phyloP scores from a whole-genome alignment of 2,888 invertebrate genomes.

The Eristalis arbustorum region DNA sequence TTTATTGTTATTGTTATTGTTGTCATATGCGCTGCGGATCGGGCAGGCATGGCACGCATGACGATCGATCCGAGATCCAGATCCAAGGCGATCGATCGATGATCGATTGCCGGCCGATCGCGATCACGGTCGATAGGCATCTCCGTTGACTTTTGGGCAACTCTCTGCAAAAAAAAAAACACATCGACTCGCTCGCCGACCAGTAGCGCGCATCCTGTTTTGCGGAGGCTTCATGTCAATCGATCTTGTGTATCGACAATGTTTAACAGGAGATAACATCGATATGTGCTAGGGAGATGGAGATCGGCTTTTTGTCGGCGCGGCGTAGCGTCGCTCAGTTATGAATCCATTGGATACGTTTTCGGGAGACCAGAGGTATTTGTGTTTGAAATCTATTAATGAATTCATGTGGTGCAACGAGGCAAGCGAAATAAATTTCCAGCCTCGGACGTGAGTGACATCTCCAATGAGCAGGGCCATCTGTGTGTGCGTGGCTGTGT shows the following conservation, averaged over 20 bases:
- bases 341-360: slow-evolving; percentile 56
- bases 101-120: slow-evolving; percentile 55
- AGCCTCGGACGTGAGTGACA: slow-evolving; percentile 40
- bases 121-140: slow-evolving; percentile 43
- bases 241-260: slow-evolving; percentile 62
- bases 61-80: slow-evolving; percentile 70
- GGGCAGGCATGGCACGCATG: slow-evolving; percentile 69
- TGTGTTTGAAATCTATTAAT: slow-evolving; percentile 48
- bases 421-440: slow-evolving; percentile 31
- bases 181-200: slow-evolving; percentile 38
- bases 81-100: slow-evolving; percentile 55
- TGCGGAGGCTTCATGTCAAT: slow-evolving; percentile 56
- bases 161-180: slow-evolving; percentile 46
- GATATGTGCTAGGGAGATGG: slow-evolving; percentile 54
- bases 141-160: slow-evolving; percentile 34
- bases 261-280: slow-evolving; percentile 66
- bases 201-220: slow-evolving; percentile 57
- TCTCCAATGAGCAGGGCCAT: neutral
- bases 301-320: slow-evolving; percentile 66
- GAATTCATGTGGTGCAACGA: slow-evolving; percentile 22
- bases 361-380: slow-evolving; percentile 40
- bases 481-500: too few species aligned
- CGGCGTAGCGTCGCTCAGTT: too few species aligned
- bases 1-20: slow-evolving; percentile 70
- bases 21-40: slow-evolving; percentile 67